A percentile compares a stretch with the other conserved stretches of the same genome.
Conservation (phyloP, 35 echinoderm and acorn worm genomes). For the Diadema setosum region DNA sequence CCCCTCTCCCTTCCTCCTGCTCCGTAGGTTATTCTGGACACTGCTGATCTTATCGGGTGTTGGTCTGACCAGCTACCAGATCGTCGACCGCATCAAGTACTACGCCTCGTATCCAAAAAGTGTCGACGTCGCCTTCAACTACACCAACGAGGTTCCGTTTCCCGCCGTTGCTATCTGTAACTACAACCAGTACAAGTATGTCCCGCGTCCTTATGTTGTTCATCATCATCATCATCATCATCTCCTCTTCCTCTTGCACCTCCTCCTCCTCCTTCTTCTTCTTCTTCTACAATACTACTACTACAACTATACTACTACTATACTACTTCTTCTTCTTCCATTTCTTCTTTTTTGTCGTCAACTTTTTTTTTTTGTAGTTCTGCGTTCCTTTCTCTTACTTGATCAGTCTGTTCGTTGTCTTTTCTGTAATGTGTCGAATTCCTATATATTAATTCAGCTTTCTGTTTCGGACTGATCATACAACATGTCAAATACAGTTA, state of each 20-base stretch:
- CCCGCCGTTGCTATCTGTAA: constrained; percentile 18
- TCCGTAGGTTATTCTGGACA: constrained; percentile 16
- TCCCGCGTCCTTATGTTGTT: not conserved
- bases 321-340: not conserved
- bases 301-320: not conserved
- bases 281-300: not conserved
- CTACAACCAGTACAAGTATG: constrained; percentile 5
- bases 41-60: not conserved
- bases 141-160: not conserved
- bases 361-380: not conserved
- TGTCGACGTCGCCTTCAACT: not conserved
- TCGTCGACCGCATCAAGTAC: not conserved
- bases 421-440: no score
- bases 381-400: not conserved
- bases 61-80: not conserved
- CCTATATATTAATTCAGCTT: no score
- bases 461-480: no score
- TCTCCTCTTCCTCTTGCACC: not conserved
- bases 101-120: not conserved
- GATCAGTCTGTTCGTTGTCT: not conserved
- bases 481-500: no score
- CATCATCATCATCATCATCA: not conserved
- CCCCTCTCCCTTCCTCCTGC: no score
- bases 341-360: not conserved
- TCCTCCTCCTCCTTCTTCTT: not conserved